phyloP scores from a whole-genome alignment of 2,888 invertebrate species.

The Ophonus ardosiacus region DNA sequence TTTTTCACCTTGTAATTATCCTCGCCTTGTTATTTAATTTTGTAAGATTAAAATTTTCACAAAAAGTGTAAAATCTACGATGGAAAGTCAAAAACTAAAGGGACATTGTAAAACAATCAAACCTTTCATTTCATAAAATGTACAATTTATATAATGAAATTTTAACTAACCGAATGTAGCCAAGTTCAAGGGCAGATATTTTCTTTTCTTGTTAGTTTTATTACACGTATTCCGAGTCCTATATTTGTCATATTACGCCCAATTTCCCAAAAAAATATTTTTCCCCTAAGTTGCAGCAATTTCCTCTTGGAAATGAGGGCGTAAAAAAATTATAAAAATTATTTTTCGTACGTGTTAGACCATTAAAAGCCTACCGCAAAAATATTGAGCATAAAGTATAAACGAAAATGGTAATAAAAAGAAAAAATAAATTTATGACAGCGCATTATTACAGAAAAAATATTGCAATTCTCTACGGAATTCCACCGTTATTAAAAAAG shows the following conservation, averaged over 20 bases:
- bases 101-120: no score
- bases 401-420: constrained; percentile 39
- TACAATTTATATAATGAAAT: no score
- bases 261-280: neutral
- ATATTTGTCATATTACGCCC: neutral
- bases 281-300: neutral
- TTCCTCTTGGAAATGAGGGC: neutral
- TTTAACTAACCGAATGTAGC: no score
- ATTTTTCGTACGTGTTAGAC: constrained; percentile 28
- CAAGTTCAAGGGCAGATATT: neutral
- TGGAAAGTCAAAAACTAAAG: no score
- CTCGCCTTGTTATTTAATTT: constrained; percentile 27
- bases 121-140: no score
- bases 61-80: neutral
- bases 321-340: constrained; percentile 37
- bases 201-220: neutral
- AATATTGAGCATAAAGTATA: constrained; percentile 36
- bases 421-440: constrained; percentile 51
- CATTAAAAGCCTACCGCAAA: constrained; percentile 45
- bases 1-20: constrained; percentile 39
- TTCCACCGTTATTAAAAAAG: constrained; percentile 47
- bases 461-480: constrained; percentile 40
- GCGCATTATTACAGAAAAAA: constrained; percentile 43
- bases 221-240: neutral
- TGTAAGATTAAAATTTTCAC: neutral